Evolutionary conservation across 2,888 invertebrate species (phyloP).

Genomic region (Elmis aenea): DNA sequence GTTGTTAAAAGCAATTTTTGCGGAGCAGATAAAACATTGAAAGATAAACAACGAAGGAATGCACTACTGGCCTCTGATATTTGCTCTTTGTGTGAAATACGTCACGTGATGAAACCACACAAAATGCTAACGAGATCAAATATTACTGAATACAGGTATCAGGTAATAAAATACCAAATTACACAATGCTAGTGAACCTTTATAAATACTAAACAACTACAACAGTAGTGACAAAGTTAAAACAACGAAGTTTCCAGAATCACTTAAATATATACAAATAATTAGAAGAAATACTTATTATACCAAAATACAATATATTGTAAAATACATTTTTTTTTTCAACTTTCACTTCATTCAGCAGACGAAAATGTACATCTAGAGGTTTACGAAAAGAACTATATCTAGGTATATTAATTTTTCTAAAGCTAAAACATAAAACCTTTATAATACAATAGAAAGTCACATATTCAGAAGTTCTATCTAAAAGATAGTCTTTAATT

Average conservation of each 20-base stretch:
- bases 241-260: constrained; percentile 11
- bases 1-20: too few species aligned
- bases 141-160: constrained; percentile 12
- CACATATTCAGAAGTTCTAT: constrained; percentile 42
- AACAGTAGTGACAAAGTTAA: constrained; percentile 12
- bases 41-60: too few species aligned
- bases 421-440: constrained; percentile 48
- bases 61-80: too few species aligned
- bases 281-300: constrained; percentile 8
- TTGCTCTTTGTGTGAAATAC: too few species aligned
- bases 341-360: constrained; percentile 24
- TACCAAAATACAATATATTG: background rate
- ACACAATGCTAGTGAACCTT: constrained; percentile 10
- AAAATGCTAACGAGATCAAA: too few species aligned
- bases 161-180: constrained; percentile 11
- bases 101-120: too few species aligned
- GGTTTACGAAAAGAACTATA: constrained; percentile 36
- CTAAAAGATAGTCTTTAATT: constrained; percentile 44
- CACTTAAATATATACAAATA: constrained; percentile 10
- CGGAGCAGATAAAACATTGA: too few species aligned
- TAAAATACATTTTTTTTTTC: background rate
- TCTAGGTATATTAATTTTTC: constrained; percentile 44
- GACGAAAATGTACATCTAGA: constrained; percentile 40
- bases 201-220: constrained; percentile 17
- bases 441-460: constrained; percentile 47